Conservation (phyloP, 2,888 invertebrate species). For the Gnatocerus cornutus region DNA sequence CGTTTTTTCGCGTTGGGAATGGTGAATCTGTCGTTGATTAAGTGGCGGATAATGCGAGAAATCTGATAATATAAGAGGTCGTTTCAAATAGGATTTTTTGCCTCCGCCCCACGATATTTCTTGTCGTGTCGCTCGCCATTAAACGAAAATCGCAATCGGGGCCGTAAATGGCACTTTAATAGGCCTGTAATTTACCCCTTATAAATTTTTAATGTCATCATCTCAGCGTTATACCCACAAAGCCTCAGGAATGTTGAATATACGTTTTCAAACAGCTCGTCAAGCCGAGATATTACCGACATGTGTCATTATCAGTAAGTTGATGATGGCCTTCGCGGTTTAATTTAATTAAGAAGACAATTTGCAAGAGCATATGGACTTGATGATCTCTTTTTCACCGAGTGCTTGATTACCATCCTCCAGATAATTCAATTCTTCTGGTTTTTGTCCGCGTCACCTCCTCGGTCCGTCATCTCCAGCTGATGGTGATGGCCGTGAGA, state of each 20-base stretch:
- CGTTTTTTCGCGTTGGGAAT: too few species aligned
- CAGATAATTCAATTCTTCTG: conserved; percentile 27
- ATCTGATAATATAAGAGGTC: background rate
- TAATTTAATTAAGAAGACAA: conserved; percentile 45
- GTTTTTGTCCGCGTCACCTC: conserved; percentile 27
- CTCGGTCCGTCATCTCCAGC: conserved; percentile 35
- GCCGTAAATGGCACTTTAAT: conserved; percentile 43
- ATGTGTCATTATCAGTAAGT: conserved; percentile 41
- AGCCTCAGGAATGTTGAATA: conserved; percentile 32
- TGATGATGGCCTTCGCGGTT: conserved; percentile 42
- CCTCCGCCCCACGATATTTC: conserved; percentile 7
- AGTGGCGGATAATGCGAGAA: background rate
- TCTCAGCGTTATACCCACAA: conserved; percentile 31
- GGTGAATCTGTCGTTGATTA: too few species aligned
- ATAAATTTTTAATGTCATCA: conserved; percentile 47
- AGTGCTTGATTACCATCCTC: conserved; percentile 38
- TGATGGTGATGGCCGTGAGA: conserved; percentile 40
- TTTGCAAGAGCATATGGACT: conserved; percentile 27
- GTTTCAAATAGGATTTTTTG: background rate
- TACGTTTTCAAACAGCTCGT: conserved; percentile 40
- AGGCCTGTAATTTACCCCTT: conserved; percentile 42
- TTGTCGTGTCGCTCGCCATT: conserved; percentile 22
- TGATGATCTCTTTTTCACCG: conserved; percentile 40
- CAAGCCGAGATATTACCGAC: conserved; percentile 36
- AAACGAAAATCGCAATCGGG: conserved; percentile 10